Evolutionary conservation across 1,140 invertebrate species (phyloP).

Genomic region (Zaprionus ornatus): DNA sequence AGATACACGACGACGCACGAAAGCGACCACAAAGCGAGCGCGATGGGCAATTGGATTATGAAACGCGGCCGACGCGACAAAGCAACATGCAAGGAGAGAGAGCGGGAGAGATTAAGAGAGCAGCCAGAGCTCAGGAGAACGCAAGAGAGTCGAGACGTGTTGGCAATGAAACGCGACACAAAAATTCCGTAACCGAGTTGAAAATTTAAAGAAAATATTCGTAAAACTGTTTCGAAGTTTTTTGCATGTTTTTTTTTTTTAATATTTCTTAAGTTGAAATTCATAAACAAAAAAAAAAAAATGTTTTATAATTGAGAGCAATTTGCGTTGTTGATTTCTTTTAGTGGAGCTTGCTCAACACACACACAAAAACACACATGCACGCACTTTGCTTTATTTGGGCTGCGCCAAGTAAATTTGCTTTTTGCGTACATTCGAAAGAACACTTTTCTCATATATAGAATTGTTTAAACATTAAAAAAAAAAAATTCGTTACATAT

Average conservation of each 20-base stretch:
- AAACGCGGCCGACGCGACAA: conserved; percentile 63
- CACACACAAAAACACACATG: conserved; percentile 45
- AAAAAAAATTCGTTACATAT: conserved; percentile 42
- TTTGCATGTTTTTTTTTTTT: conserved; percentile 19
- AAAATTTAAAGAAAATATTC: conserved; percentile 44
- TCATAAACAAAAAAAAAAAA: conserved; percentile 11
- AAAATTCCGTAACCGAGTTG: conserved; percentile 73
- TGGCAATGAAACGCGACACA: conserved; percentile 67
- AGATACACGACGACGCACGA: conserved; percentile 61
- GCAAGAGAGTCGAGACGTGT: conserved; percentile 47
- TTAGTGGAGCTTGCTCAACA: conserved; percentile 46
- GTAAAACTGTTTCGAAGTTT: conserved; percentile 19
- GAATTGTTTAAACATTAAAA: conserved; percentile 55
- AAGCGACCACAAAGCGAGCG: conserved; percentile 37
- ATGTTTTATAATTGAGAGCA: conserved; percentile 12
- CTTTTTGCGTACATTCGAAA: conserved; percentile 51
- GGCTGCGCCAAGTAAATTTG: conserved; percentile 67
- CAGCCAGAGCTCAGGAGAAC: conserved; percentile 23
- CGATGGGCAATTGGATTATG: conserved; percentile 70
- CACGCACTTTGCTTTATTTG: conserved; percentile 66
- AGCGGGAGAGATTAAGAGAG: conserved; percentile 17
- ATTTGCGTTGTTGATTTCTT: conserved; percentile 21
- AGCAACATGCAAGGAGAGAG: conserved; percentile 44
- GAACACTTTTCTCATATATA: conserved; percentile 21
- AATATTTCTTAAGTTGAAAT: conserved; percentile 23